Percentiles rank a stretch among this genome's conserved stretches.
These are phyloP conservation scores for Glandiceps talaboti DNA, from an alignment of 53 echinoderm and acorn worm species.

Conservation along the genomic window DNA sequence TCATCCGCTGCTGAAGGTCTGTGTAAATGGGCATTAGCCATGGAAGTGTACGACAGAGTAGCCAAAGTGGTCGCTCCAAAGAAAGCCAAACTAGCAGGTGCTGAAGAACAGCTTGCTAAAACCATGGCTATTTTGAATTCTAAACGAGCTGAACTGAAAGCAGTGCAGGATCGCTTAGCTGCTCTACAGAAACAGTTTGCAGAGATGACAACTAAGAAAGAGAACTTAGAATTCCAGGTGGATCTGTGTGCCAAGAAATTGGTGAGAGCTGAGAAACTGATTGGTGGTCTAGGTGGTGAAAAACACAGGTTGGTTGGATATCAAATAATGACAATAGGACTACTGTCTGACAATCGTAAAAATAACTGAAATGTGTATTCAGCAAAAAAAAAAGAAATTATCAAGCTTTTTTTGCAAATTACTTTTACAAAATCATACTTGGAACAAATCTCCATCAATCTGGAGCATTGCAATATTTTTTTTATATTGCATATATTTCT, in stretches of 20 bases:
- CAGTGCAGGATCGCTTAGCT: constrained; percentile 79
- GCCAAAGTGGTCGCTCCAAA: constrained; percentile 99
- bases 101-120: constrained; percentile 63
- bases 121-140: constrained; percentile 94
- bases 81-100: constrained; percentile 94
- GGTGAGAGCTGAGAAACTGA: constrained; percentile 94
- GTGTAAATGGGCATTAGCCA: constrained; percentile 60
- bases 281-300: constrained; percentile 95
- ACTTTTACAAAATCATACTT: no score
- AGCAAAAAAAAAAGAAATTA: no score
- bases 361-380: no score
- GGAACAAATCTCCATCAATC: no score
- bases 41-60: constrained; percentile 98
- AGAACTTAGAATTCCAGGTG: constrained; percentile 86
- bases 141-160: constrained; percentile 91
- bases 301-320: constrained; percentile 96
- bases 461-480: no score
- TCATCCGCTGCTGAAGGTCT: constrained; percentile 92
- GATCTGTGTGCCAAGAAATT: constrained; percentile 98
- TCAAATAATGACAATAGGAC: no score
- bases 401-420: no score
- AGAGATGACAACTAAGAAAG: constrained; percentile 98
- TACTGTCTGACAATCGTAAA: no score
- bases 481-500: no score
- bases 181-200: constrained; percentile 86